phyloP scores from a whole-genome alignment of 2,888 invertebrate genomes.

The Cynaeus angustus region DNA sequence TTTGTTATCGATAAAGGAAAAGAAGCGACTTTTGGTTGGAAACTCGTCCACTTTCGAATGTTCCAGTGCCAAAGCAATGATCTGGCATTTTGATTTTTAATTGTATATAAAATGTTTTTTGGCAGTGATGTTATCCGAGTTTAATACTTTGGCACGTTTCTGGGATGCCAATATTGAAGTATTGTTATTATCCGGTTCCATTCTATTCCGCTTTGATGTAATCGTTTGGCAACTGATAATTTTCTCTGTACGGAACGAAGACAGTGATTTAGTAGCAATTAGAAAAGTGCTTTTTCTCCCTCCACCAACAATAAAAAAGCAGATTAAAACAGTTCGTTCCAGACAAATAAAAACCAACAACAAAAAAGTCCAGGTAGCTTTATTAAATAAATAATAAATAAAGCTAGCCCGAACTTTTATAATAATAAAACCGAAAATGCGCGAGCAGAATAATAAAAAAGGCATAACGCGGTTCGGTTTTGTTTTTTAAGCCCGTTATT shows the following conservation, averaged over 20 bases:
- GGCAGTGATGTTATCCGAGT: constrained; percentile 31
- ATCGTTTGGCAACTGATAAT: constrained; percentile 44
- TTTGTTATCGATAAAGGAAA: background rate
- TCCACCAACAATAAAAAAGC: constrained; percentile 6
- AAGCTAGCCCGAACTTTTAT: constrained; percentile 12
- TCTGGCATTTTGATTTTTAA: background rate
- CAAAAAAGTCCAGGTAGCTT: constrained; percentile 5
- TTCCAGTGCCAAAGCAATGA: no score
- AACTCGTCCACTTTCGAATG: no score
- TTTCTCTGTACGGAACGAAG: constrained; percentile 22
- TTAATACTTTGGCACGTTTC: constrained; percentile 36
- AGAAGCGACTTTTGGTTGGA: constrained; percentile 2
- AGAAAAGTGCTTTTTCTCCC: constrained; percentile 17
- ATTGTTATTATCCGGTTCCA: constrained; percentile 29
- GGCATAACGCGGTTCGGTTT: constrained; percentile 40
- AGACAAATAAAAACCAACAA: constrained; percentile 20
- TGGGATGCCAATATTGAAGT: constrained; percentile 22
- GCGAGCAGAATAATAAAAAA: constrained; percentile 21
- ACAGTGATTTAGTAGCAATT: constrained; percentile 47
- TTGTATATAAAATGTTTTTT: no score
- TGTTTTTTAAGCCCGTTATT: constrained; percentile 29
- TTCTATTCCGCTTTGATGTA: constrained; percentile 34
- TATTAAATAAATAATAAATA: constrained; percentile 41
- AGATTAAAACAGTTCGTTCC: background rate
- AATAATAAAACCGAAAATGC: constrained; percentile 13